phyloP scores from a whole-genome alignment of 2,113 vertebrate genomes.

The Choloepus hoffmanni region DNA sequence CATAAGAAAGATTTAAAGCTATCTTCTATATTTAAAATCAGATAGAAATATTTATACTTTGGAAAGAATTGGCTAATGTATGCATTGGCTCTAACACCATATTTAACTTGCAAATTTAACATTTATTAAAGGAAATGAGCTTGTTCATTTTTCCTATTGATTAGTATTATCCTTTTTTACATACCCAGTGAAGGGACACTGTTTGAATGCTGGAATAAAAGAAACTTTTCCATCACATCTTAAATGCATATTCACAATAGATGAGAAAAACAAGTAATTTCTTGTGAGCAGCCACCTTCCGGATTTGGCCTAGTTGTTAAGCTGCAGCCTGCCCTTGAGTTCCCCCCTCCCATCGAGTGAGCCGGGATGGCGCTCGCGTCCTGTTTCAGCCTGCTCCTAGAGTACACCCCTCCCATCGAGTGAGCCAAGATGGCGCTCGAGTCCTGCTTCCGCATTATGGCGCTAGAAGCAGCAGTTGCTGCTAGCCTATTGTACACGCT shows the following conservation, averaged over 20 bases:
- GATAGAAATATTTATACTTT: conserved; percentile 13
- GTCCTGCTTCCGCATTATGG: too few relatives aligned
- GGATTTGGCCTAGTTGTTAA: too few relatives aligned
- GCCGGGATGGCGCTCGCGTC: too few relatives aligned
- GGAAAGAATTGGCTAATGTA: conserved; percentile 20
- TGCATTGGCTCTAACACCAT: background rate
- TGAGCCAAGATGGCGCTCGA: too few relatives aligned
- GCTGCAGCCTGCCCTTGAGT: too few relatives aligned
- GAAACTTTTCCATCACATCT: conserved; percentile 50
- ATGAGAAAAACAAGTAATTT: conserved; percentile 64
- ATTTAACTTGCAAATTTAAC: conserved; percentile 50
- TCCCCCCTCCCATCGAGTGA: too few relatives aligned
- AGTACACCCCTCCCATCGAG: too few relatives aligned
- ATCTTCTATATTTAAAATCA: background rate
- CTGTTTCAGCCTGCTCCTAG: too few relatives aligned
- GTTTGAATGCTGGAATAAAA: background rate
- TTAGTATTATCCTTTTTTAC: background rate
- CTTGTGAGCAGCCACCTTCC: too few relatives aligned
- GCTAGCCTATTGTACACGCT: too few relatives aligned
- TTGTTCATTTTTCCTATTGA: background rate
- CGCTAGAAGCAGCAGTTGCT: too few relatives aligned
- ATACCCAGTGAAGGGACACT: background rate
- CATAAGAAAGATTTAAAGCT: background rate
- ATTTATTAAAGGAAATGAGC: conserved; percentile 25
- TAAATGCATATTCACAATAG: background rate